Evolutionary conservation across 2,113 vertebrate genomes (phyloP).

Genomic region (Isurus oxyrinchus): DNA sequence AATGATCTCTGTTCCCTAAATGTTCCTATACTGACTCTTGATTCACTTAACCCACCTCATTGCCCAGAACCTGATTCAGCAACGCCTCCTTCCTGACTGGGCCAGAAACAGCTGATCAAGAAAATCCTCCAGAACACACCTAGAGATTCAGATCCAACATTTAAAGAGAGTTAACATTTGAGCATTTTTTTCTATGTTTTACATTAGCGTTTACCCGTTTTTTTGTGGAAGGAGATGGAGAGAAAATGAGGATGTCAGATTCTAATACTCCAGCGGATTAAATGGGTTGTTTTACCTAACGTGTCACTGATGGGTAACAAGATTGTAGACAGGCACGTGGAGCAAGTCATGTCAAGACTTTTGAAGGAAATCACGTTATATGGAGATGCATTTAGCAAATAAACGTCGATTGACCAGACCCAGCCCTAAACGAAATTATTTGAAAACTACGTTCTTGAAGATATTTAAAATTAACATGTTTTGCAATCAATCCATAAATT

Average conservation of each 20-base stretch:
- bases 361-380: background rate
- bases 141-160: background rate
- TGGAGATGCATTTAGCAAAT: background rate
- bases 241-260: background rate
- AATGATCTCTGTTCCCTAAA: no score
- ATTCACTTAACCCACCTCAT: no score
- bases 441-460: background rate
- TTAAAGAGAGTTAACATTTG: background rate
- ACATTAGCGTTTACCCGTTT: background rate
- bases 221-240: background rate
- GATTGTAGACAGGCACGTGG: background rate
- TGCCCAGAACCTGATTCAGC: no score
- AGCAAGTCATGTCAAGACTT: background rate
- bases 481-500: background rate
- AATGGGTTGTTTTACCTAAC: background rate
- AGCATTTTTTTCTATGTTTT: background rate
- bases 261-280: background rate
- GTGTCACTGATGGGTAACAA: background rate
- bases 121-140: background rate
- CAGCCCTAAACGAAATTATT: background rate
- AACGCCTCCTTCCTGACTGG: no score
- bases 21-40: no score
- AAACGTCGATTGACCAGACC: background rate
- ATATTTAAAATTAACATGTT: background rate
- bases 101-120: no score